A percentile compares a stretch with the other conserved stretches of the same genome.
These are phyloP conservation scores for Python bivittatus DNA, from an alignment of 2,113 vertebrate species.

Conservation along the genomic window DNA sequence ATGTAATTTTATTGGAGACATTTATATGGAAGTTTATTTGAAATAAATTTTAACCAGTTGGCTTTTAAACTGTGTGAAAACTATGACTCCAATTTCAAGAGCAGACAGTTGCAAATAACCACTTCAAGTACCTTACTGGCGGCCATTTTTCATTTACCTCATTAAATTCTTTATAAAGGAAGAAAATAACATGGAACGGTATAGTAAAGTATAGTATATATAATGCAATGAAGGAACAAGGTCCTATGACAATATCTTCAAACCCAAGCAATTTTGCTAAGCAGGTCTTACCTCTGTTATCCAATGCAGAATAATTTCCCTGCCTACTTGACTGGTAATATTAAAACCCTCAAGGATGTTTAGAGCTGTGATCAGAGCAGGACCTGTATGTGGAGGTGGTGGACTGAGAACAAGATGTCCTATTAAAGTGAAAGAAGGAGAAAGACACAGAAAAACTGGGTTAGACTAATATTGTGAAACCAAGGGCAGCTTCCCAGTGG, in stretches of 20 bases:
- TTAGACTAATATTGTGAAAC: neutral
- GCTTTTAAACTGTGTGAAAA: neutral
- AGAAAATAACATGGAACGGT: neutral
- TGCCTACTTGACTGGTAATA: conserved; percentile 80
- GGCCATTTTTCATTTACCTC: neutral
- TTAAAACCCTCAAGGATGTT: conserved; percentile 97
- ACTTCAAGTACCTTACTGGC: neutral
- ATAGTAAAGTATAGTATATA: neutral
- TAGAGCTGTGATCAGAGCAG: conserved; percentile 88
- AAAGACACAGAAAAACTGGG: neutral
- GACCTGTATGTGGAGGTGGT: conserved; percentile 88
- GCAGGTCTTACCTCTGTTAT: conserved; percentile 86
- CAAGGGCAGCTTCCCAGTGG: neutral
- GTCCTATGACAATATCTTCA: neutral
- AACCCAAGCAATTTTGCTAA: neutral
- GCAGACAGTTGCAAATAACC: neutral
- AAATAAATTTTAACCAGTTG: neutral
- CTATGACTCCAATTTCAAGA: neutral
- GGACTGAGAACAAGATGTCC: conserved; percentile 89
- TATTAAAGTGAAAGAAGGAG: conserved; percentile 61
- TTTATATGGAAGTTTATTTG: neutral
- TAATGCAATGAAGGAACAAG: conserved; percentile 6
- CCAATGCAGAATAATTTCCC: conserved; percentile 85
- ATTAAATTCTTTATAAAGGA: neutral
- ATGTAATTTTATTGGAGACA: neutral